Evolutionary conservation across 2,888 invertebrate species (phyloP).

Genomic region (Ditylenchus weischeri): DNA sequence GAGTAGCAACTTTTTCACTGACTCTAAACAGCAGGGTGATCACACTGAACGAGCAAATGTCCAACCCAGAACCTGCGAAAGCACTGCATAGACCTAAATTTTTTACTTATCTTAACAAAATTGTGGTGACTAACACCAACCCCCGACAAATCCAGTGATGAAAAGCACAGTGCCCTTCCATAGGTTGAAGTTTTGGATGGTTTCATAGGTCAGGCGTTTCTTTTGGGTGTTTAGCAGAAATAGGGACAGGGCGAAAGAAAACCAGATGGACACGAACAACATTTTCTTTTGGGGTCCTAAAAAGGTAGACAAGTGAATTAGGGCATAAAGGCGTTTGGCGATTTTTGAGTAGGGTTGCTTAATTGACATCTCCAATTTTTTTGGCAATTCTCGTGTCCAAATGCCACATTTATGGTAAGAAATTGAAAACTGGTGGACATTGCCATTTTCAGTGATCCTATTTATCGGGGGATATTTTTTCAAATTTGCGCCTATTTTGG

Average conservation of each 20-base stretch:
- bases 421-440: too few relatives aligned
- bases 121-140: conserved; percentile 17
- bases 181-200: conserved; percentile 35
- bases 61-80: conserved; percentile 53
- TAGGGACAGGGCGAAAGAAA: conserved; percentile 49
- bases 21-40: conserved; percentile 40
- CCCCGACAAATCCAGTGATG: conserved; percentile 47
- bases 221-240: conserved; percentile 45
- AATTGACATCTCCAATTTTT: too few relatives aligned
- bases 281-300: conserved; percentile 40
- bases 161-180: conserved; percentile 44
- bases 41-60: conserved; percentile 51
- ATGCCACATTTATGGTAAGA: too few relatives aligned
- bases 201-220: conserved; percentile 33
- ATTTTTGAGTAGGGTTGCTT: too few relatives aligned
- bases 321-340: too few relatives aligned
- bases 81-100: conserved; percentile 49
- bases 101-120: background rate
- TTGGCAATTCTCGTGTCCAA: too few relatives aligned
- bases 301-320: background rate
- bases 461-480: too few relatives aligned
- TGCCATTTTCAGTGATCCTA: too few relatives aligned
- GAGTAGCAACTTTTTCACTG: conserved; percentile 50
- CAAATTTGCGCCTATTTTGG: too few relatives aligned
- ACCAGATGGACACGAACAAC: conserved; percentile 51